Evolutionary conservation across 1,140 invertebrate genomes (phyloP).

Genomic region (Agrypnia vestita): DNA sequence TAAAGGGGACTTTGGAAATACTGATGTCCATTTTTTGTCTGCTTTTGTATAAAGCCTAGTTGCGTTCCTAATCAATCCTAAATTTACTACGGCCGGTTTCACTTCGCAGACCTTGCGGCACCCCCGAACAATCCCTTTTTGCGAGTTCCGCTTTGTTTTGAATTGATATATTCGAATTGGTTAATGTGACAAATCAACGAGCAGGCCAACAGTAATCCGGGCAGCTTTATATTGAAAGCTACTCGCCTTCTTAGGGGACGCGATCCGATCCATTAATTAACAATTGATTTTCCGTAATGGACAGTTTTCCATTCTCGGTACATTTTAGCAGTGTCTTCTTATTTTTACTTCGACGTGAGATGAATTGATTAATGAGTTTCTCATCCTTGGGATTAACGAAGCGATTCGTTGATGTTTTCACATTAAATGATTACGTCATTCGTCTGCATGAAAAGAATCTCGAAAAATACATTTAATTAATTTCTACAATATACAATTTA

Average conservation of each 20-base stretch:
- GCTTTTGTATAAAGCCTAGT: no score
- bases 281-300: slow-evolving; percentile 26
- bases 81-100: not conserved
- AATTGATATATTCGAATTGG: not conserved
- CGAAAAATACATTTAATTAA: no score
- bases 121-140: slow-evolving; percentile 8
- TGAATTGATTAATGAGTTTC: no score
- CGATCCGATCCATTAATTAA: slow-evolving; percentile 25
- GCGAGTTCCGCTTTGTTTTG: not conserved
- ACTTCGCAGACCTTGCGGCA: slow-evolving; percentile 2
- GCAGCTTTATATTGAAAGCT: slow-evolving; percentile 1
- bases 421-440: no score
- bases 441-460: no score
- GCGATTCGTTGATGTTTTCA: no score
- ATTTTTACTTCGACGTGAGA: no score
- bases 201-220: slow-evolving; percentile 11
- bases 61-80: not conserved
- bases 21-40: no score
- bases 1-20: no score
- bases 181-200: slow-evolving; percentile 31
- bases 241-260: slow-evolving; percentile 10
- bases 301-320: not conserved
- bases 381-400: no score
- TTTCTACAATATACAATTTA: no score
- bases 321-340: not conserved